Percentiles rank a stretch among this genome's conserved stretches.
phyloP scores from a whole-genome alignment of 1,140 invertebrate genomes.

The Idris sp. region DNA sequence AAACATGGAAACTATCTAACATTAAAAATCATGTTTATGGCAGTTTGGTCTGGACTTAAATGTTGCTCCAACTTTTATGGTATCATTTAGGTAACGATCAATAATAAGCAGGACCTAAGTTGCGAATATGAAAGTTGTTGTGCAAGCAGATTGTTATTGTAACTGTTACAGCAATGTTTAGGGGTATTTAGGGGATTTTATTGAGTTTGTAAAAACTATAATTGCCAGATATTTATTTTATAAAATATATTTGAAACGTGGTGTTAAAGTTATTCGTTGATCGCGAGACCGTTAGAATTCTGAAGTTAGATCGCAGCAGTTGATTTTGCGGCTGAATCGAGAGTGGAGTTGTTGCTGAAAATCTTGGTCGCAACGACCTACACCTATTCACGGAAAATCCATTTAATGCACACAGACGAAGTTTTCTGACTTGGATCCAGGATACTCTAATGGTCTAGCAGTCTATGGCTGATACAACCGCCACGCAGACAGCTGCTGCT shows the following conservation, averaged over 20 bases:
- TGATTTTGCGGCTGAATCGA: conserved; percentile 64
- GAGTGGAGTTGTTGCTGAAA: conserved; percentile 72
- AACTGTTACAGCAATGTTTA: too few species aligned
- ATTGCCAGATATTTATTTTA: too few species aligned
- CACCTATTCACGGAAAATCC: conserved; percentile 71
- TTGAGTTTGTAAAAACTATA: too few species aligned
- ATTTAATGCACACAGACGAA: conserved; percentile 71
- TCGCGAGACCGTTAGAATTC: conserved; percentile 27
- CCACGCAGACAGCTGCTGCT: conserved; percentile 69
- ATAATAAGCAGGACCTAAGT: conserved; percentile 58
- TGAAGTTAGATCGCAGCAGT: conserved; percentile 49
- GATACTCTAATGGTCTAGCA: conserved; percentile 72
- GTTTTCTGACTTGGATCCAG: conserved; percentile 70
- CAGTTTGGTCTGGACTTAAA: conserved; percentile 51
- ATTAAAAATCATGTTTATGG: conserved; percentile 65
- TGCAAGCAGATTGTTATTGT: conserved; percentile 21
- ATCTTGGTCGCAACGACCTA: conserved; percentile 62
- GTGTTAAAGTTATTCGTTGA: conserved; percentile 33
- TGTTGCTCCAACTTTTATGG: conserved; percentile 69
- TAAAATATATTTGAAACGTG: too few species aligned
- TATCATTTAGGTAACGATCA: conserved; percentile 70
- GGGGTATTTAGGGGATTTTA: conserved; percentile 26
- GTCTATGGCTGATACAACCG: conserved; percentile 61
- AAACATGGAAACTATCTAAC: conserved; percentile 50
- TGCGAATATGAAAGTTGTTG: conserved; percentile 57